These are phyloP conservation scores for Corella eumyota DNA, from an alignment of 23 tunicate species.

Conservation along the genomic window DNA sequence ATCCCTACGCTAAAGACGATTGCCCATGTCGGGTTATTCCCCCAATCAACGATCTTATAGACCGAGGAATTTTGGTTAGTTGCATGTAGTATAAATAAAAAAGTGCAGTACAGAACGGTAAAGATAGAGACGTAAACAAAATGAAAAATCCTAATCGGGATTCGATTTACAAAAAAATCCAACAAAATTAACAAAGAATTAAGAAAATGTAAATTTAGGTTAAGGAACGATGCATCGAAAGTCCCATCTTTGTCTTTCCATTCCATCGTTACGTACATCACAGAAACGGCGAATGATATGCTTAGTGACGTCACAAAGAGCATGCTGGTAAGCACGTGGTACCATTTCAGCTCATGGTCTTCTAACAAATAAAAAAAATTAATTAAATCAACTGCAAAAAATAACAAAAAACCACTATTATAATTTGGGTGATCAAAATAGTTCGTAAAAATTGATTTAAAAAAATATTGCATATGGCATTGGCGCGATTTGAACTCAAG, in stretches of 20 bases:
- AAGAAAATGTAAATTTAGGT: constrained; percentile 2
- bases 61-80: background rate
- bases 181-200: background rate
- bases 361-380: no score
- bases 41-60: constrained; percentile 2
- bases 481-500: no score
- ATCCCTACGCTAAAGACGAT: constrained; percentile 4
- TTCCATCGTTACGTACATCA: background rate
- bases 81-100: constrained; percentile 1
- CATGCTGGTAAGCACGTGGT: constrained; percentile 7
- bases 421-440: no score
- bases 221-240: background rate
- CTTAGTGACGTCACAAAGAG: constrained; percentile 5
- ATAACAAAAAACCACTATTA: no score
- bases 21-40: constrained; percentile 1
- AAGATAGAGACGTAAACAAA: constrained; percentile 3
- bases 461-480: no score
- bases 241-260: background rate
- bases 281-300: constrained; percentile 3
- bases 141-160: constrained; percentile 2
- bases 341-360: no score
- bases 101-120: constrained; percentile 3
- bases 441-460: no score
- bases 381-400: no score
- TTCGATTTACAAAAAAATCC: constrained; percentile 1